Conservation (phyloP, 2,797 vertebrate genomes). For the Chrosomus eos region DNA sequence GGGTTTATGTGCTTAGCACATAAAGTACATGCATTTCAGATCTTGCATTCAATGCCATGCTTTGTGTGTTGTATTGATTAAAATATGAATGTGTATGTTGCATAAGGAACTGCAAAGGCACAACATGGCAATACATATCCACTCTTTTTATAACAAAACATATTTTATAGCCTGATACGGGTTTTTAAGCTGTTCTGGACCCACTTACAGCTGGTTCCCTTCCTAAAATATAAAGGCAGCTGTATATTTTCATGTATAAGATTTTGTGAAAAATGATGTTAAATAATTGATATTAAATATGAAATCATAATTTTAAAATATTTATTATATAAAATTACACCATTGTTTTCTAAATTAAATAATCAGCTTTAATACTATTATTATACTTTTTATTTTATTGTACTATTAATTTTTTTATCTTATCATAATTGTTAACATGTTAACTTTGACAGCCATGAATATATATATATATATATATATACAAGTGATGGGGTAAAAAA, state of each 20-base stretch:
- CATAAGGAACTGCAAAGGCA: neutral
- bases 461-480: too few relatives aligned
- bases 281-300: neutral
- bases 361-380: neutral
- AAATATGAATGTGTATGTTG: neutral
- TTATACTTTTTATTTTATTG: neutral
- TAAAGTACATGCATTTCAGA: neutral
- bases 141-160: neutral
- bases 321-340: neutral
- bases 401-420: neutral
- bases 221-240: neutral
- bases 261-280: neutral
- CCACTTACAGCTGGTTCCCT: neutral
- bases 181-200: neutral
- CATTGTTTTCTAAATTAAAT: neutral
- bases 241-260: neutral
- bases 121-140: neutral
- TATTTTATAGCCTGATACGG: neutral
- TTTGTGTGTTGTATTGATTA: neutral
- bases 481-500: neutral
- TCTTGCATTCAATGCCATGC: neutral
- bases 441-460: neutral
- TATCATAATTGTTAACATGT: neutral
- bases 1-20: slow-evolving; percentile 16
- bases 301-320: neutral